Percentiles rank a stretch among this genome's conserved stretches.
Evolutionary conservation across 1,140 invertebrate genomes (phyloP).

Genomic region (Drosophila sechellia): DNA sequence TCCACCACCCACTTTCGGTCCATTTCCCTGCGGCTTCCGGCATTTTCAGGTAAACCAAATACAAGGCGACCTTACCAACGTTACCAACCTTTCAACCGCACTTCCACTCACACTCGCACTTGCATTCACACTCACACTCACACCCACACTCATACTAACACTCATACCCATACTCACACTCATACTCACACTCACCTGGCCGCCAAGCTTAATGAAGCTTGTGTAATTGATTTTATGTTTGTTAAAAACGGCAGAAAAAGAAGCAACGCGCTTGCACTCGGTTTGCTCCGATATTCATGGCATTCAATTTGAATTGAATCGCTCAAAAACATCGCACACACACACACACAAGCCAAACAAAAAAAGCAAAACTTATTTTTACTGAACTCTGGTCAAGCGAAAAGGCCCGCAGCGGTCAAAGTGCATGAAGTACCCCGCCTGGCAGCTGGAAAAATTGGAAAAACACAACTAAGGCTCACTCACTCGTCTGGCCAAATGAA

Average conservation of each 20-base stretch:
- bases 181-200: conserved; percentile 8
- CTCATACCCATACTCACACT: too few relatives aligned
- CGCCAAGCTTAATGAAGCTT: conserved; percentile 76
- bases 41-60: conserved; percentile 28
- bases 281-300: conserved; percentile 71
- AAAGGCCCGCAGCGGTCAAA: conserved; percentile 59
- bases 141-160: too few relatives aligned
- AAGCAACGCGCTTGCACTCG: conserved; percentile 66
- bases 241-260: conserved; percentile 81
- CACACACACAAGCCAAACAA: conserved; percentile 9
- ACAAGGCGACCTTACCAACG: conserved; percentile 29
- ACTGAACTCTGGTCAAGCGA: conserved; percentile 39
- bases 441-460: conserved; percentile 20
- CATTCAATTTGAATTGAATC: conserved; percentile 78
- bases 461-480: conserved; percentile 45
- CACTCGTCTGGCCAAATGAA: conserved; percentile 12
- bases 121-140: too few relatives aligned
- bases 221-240: conserved; percentile 82
- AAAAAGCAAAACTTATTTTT: conserved; percentile 71
- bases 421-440: conserved; percentile 61
- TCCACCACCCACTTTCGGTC: conserved; percentile 15
- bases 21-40: conserved; percentile 46
- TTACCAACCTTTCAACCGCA: conserved; percentile 14
- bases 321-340: conserved; percentile 44
- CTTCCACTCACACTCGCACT: background rate